phyloP scores from a whole-genome alignment of 2,888 invertebrate genomes.

The Hermaeophaga mercurialis region DNA sequence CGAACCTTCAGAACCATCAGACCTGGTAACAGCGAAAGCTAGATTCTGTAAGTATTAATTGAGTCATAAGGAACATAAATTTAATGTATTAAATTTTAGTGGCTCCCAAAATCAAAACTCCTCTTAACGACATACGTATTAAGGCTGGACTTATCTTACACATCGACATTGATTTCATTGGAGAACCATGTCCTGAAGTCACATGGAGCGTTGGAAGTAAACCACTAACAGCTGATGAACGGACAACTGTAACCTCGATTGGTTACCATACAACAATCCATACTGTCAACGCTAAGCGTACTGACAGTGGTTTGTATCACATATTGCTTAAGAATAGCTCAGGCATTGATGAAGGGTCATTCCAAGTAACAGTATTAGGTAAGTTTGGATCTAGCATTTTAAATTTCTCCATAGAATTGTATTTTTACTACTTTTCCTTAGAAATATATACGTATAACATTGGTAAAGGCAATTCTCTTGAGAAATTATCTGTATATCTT shows the following conservation, averaged over 20 bases:
- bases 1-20: constrained; percentile 93
- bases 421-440: background rate
- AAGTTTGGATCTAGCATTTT: constrained; percentile 35
- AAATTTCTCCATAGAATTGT: constrained; percentile 1
- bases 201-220: constrained; percentile 82
- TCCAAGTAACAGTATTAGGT: constrained; percentile 85
- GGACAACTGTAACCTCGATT: constrained; percentile 87
- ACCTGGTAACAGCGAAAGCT: constrained; percentile 82
- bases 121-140: constrained; percentile 85
- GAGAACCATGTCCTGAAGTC: constrained; percentile 91
- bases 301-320: constrained; percentile 90
- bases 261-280: constrained; percentile 92
- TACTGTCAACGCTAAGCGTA: constrained; percentile 90
- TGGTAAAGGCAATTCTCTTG: background rate
- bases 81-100: constrained; percentile 59
- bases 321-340: constrained; percentile 88
- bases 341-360: constrained; percentile 90
- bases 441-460: too few relatives aligned
- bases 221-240: constrained; percentile 74
- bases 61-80: background rate
- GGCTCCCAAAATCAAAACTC: constrained; percentile 93
- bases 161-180: constrained; percentile 88
- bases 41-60: constrained; percentile 66
- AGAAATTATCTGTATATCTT: background rate
- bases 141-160: constrained; percentile 93